Conservation (phyloP, 2,113 vertebrate genomes). For the Garra rufa region DNA sequence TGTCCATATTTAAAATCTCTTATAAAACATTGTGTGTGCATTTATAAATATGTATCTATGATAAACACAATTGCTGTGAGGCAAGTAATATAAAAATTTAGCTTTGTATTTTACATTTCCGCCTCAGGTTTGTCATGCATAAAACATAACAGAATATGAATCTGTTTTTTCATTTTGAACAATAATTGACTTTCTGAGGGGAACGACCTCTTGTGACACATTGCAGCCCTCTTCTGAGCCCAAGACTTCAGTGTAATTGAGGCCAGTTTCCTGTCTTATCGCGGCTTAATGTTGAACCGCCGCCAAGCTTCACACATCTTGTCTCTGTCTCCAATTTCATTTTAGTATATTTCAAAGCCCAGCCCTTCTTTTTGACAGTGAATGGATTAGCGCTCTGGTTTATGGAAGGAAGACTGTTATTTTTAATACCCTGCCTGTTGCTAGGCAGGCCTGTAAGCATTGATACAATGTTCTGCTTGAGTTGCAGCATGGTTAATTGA, state of each 20-base stretch:
- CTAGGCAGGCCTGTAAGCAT: slow-evolving; percentile 28
- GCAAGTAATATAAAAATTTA: slow-evolving; percentile 29
- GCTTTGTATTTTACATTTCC: slow-evolving; percentile 33
- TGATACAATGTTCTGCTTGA: slow-evolving; percentile 39
- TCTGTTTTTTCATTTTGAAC: slow-evolving; percentile 54
- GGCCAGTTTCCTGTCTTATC: slow-evolving; percentile 16
- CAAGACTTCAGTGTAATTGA: background rate
- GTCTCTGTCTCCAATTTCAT: slow-evolving; percentile 16
- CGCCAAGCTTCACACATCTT: background rate
- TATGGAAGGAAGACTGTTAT: slow-evolving; percentile 39
- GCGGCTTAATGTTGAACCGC: background rate
- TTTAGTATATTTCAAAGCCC: slow-evolving; percentile 28
- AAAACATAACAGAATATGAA: slow-evolving; percentile 58
- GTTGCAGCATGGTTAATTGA: slow-evolving; percentile 15
- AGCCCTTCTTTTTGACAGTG: slow-evolving; percentile 14
- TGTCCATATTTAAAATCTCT: slow-evolving; percentile 38
- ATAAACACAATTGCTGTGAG: slow-evolving; percentile 49
- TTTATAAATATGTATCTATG: slow-evolving; percentile 61
- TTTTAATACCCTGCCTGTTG: slow-evolving; percentile 39
- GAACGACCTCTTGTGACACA: slow-evolving; percentile 9
- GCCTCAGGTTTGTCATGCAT: slow-evolving; percentile 54
- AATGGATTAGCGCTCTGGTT: slow-evolving; percentile 31
- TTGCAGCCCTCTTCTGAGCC: background rate
- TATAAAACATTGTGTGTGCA: slow-evolving; percentile 38
- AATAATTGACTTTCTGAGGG: slow-evolving; percentile 44